Base-by-base conservation (phyloP, 2,797 vertebrate species). In the Thaleichthys pacificus region DNA sequence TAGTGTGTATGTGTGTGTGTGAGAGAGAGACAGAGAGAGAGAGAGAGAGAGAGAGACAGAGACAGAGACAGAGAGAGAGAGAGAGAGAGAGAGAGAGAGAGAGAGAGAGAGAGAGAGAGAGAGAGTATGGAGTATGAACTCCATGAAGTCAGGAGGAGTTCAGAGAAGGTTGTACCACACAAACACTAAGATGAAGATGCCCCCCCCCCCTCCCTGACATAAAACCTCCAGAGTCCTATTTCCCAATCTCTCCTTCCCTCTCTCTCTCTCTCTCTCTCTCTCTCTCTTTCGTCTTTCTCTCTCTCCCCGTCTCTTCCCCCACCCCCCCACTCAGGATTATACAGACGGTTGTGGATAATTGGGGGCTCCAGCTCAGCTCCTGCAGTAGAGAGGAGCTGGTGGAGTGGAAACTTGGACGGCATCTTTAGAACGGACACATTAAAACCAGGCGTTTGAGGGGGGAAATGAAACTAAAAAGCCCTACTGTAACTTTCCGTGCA, bases 321-420 rank as follows among this genome's bases (percentile, higher is more conserved):
- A 0, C 17, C 49, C 49, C 3, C 11, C 47, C 47, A 6, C 32
- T 63, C 17, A 21, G 38, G 64, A 66, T 49, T 49, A 38, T 66
- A 9, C 24, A 3, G 24, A 21, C 24, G 64, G 24, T 22, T 17
- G 22, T 8, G 6, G 4, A 21, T 22, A 17, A 5, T 14, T 35
- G 26, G 19, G 1, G 15, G 28, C 63, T 12, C 32, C 21, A 4
- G 1, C 35, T 42, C 26, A 42, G 32, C 21, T 49, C 38, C 14
- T 3, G 21, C 11, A 24, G 15, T n/a, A 24, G 15, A 8, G 24
- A 61, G 22, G 17, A 42, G 22, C 22, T 66, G 0, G 51, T 54
- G 22, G 38, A 5, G n/a, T 66, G 24, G 65, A 66, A 66, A 66
- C 42, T 66, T 66, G 65, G 65, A 67, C 26, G 0, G 19, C 7